Evolutionary conservation across 2,113 vertebrate species (phyloP), one percentile per base, ranked within the genome.

Genomic region (Microcebus lehilahytsara): DNA sequence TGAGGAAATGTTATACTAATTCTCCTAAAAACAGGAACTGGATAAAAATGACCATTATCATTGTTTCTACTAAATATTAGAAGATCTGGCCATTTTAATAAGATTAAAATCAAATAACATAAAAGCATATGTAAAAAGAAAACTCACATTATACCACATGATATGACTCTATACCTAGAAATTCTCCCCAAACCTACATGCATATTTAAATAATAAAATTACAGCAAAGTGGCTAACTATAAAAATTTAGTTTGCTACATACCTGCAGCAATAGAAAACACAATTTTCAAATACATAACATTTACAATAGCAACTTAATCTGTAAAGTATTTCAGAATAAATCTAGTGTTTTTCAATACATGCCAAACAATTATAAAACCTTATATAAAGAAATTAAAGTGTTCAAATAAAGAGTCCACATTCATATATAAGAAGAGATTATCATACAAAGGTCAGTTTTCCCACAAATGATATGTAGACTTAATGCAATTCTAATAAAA

Each of bases 281-380:
- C 2, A 85, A 46, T 81, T 93, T 90, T 75, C 58, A 87, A 87
- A 87, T 16, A 79, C 95, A 58, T 81, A 84, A 74, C 23, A 93
- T 88, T 92, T 88, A 37, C 3, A 95, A 37, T 84, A 88, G 3
- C 3, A 93, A 77, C 20, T 27, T 56, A 62, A 89, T 89, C 8
- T 89, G 19, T 53, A 49, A 86, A 25, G 0, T 79, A 79, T 86
- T 69, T 66, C 22, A 11, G 1, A 77, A 86, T 86, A 75, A 80
- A 75, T 58, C 56, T 74, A 51, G 32, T 67, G 53, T 19, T 62
- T 94, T 71, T 95, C 34, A 90, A 51, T 30, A 42, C 32, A 42
- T 81, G 30, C 1, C 69, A 89, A 93, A 84, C 12, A 81, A 71
- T 53, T 37, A 58, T 84, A 93, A 72, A 66, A 84, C 1, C 80